Percentiles rank a stretch among this genome's conserved stretches.
These are phyloP conservation scores for Hymenopus coronatus DNA, from an alignment of 2,888 invertebrate species.

Conservation along the genomic window DNA sequence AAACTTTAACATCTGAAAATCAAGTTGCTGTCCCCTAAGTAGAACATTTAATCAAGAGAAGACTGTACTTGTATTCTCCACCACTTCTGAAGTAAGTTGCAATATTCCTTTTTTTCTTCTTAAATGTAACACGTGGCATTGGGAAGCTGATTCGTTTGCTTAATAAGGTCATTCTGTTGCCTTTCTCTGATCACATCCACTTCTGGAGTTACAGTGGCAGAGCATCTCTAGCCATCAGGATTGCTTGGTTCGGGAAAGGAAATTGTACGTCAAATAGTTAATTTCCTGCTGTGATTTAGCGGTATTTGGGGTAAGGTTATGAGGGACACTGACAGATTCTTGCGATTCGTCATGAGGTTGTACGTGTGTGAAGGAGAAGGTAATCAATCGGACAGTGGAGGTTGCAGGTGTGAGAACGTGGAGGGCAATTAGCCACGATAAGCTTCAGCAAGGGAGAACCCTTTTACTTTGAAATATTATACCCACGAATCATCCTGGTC, in stretches of 20 bases:
- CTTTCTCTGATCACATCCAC: no score
- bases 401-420: slow-evolving; percentile 2
- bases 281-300: not conserved
- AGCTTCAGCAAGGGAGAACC: not conserved
- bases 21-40: no score
- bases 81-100: no score
- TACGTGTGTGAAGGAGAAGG: not conserved
- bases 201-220: no score
- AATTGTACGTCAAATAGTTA: not conserved
- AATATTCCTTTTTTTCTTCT: no score
- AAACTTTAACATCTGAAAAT: no score
- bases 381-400: slow-evolving; percentile 5
- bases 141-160: no score
- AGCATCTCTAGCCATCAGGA: not conserved
- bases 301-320: not conserved
- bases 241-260: not conserved
- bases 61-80: no score
- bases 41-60: no score
- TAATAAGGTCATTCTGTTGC: no score
- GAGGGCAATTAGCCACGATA: not conserved
- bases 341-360: not conserved
- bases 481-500: not conserved
- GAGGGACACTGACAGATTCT: not conserved
- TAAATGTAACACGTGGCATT: no score
- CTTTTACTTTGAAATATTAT: not conserved